Base-by-base conservation (phyloP, 2,888 invertebrate genomes). In the Ormia ochracea region DNA sequence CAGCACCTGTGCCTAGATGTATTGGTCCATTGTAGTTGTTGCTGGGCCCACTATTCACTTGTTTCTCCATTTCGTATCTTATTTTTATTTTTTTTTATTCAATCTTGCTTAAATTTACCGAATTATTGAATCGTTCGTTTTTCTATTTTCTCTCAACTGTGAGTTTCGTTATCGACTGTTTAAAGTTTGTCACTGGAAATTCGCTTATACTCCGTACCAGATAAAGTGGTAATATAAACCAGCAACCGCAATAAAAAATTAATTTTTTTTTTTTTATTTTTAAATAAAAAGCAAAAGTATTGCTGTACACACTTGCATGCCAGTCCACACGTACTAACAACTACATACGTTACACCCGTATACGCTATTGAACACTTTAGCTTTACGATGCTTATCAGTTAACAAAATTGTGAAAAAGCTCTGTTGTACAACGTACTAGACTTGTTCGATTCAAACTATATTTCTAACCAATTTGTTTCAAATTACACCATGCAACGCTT, bases 31-130 rank as follows among this genome's bases (percentile, higher is more conserved):
- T 52, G 7, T 31, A 48, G 54, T 65, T 45, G 43, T 61, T 36
- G 19, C 36, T 19, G 50, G 63, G 21, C 69, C 82, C 54, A 76
- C 73, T n/a, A 36, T 79, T 50, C 72, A 69, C 48, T 68, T 61
- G 69, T 68, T 83, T 81, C 38, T 82, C 78, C 82, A 80, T 80
- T 66, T 41, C 41, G 19, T 14, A 19, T 56, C 12, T 19, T 1
- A 4, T 56, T 7, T 43, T 43, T 28, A 31, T 19, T 14, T 38
- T 3, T 54, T 17, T 31, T 3, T 17, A 10, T 6, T 28, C 28
- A 17, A 14, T 1, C 10, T 50, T 52, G 28, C 36, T 48, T 33
- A 23, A 26, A 52, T 45, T 45, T 23, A 31, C 10, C 31, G 10
- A 12, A 17, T 21, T 17, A 50, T 17, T 48, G 43, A 19, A 14